Evolutionary conservation across 1,140 invertebrate species (phyloP), one percentile per base, ranked within the genome.

Genomic region (Cyclina sinensis): DNA sequence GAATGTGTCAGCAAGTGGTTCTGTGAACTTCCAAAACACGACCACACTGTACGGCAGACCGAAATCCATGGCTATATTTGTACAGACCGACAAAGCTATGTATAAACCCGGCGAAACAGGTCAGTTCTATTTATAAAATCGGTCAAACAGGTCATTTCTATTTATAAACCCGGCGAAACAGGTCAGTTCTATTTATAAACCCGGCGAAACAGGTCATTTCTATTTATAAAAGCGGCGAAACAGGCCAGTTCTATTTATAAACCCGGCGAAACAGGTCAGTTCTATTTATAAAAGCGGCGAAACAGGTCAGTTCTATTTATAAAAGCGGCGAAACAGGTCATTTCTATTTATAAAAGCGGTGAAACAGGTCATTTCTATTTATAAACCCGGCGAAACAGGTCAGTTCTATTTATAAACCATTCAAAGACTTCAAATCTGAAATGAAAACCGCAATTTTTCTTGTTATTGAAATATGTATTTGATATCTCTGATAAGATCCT

Each of bases 81-180:
- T 93, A 24, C 93, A 93, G 79, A 93, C 92, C 12, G 93, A 93
- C 89, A 93, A 93, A 65, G 91, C 92, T 37, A 91, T 92, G 32
- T 93, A 93, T 84, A 93, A 93, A 70, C 93, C 93, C 0, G 88
- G 88, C 30, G 91, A 93, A 70, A 86, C 80, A 51, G 91, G 91
- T 92, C 65, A 68, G 81, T 54, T 1, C 9, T 59, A 35, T 37
- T 21, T 12, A 43, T 74, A 5, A 37, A 39, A n/a, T n/a, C n/a
- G n/a, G n/a, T n/a, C n/a, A n/a, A n/a, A n/a, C n/a, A n/a, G n/a
- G n/a, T n/a, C n/a, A n/a, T n/a, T n/a, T n/a, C 92, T 37, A 91
- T 92, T 24, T 93, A 93, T 84, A 93, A 93, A 70, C 93, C 93
- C 0, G 88, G 88, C 30, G 91, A 93, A 70, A 86, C 80, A 51